phyloP scores from a whole-genome alignment of 2,797 vertebrate species.

The Tarsius wallacei region DNA sequence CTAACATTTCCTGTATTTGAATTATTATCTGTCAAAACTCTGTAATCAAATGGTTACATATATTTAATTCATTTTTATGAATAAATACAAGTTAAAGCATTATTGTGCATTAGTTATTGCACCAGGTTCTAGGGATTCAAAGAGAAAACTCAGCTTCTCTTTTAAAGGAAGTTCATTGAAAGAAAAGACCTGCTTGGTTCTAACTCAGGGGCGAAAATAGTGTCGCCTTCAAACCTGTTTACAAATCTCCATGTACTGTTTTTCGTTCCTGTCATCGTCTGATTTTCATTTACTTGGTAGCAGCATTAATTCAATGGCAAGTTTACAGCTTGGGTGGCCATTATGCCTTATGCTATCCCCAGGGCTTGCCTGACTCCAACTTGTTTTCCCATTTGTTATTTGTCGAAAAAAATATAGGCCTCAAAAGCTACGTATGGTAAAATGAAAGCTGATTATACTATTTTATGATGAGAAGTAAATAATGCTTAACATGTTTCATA shows the following conservation, averaged over 20 bases:
- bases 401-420: neutral
- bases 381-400: conserved; percentile 49
- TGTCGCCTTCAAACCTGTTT: neutral
- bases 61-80: neutral
- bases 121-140: neutral
- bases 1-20: neutral
- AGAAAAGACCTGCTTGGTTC: neutral
- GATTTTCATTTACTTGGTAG: neutral
- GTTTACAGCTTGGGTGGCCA: conserved; percentile 36
- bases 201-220: neutral
- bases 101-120: neutral
- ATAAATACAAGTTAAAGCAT: neutral
- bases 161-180: neutral
- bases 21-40: neutral
- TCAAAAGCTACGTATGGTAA: neutral
- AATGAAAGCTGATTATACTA: conserved; percentile 61
- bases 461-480: conserved; percentile 72
- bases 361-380: neutral
- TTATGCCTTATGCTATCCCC: conserved; percentile 9
- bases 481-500: conserved; percentile 74
- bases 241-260: neutral
- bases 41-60: neutral
- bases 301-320: neutral
- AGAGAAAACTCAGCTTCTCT: neutral
- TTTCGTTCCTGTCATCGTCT: neutral